Conservation (phyloP, 2,888 invertebrate genomes). For the Drosophila neonasuta region DNA sequence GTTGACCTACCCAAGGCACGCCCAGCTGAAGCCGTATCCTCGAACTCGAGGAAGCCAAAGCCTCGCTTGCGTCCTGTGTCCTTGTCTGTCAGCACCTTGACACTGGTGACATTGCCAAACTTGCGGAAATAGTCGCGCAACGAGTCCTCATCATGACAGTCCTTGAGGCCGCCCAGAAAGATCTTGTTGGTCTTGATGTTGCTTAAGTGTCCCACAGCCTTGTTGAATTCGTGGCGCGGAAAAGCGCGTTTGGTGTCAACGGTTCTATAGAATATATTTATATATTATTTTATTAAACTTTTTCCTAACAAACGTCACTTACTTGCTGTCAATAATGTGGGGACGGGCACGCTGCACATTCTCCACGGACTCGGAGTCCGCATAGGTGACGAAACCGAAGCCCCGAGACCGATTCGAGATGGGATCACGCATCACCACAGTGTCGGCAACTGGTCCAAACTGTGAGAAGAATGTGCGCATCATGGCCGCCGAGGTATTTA, state of each 20-base stretch:
- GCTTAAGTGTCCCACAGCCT: constrained; percentile 54
- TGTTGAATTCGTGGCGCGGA: constrained; percentile 75
- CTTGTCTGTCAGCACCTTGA: constrained; percentile 79
- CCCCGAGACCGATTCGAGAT: constrained; percentile 79
- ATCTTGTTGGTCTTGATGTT: constrained; percentile 71
- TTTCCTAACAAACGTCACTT: constrained; percentile 66
- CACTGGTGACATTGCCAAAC: constrained; percentile 71
- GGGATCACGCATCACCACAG: constrained; percentile 79
- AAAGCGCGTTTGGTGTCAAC: constrained; percentile 80
- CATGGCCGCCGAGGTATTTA: constrained; percentile 71
- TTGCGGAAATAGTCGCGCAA: constrained; percentile 78
- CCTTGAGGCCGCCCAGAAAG: constrained; percentile 80
- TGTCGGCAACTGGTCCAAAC: constrained; percentile 77
- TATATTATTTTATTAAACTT: not conserved
- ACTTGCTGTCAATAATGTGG: constrained; percentile 83
- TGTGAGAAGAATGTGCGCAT: constrained; percentile 73
- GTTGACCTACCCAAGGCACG: constrained; percentile 74
- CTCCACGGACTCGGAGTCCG: constrained; percentile 72
- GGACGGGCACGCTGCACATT: constrained; percentile 77
- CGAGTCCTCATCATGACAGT: constrained; percentile 74
- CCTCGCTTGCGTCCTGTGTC: constrained; percentile 80
- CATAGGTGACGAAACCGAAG: constrained; percentile 79
- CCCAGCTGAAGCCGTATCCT: constrained; percentile 75
- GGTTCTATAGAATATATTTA: constrained; percentile 58
- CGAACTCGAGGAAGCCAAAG: constrained; percentile 80